Evolutionary conservation across 2,113 vertebrate species (phyloP).

Genomic region (Callithrix jacchus): DNA sequence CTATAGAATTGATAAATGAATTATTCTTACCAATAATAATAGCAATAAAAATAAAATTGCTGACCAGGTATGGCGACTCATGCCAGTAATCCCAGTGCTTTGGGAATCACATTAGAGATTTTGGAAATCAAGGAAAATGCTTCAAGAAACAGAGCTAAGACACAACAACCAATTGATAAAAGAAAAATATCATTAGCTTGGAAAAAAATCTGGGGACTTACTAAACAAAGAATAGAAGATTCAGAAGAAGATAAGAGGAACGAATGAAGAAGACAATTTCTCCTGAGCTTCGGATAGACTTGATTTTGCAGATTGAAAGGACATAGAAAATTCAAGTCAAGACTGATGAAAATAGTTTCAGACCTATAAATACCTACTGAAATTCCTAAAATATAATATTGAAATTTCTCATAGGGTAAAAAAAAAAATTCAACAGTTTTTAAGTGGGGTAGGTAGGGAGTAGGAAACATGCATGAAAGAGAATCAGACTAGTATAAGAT

Average conservation of each 20-base stretch:
- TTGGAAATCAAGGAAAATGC: background rate
- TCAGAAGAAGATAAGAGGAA: background rate
- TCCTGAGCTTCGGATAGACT: background rate
- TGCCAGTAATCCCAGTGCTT: too few relatives aligned
- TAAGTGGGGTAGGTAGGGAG: background rate
- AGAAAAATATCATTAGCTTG: background rate
- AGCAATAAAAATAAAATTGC: background rate
- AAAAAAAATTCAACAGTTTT: background rate
- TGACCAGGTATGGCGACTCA: background rate
- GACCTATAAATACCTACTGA: background rate
- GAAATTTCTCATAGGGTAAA: background rate
- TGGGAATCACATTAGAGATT: background rate
- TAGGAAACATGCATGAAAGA: background rate
- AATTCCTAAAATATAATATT: background rate
- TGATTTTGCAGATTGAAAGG: background rate
- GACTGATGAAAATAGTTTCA: background rate
- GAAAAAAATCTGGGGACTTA: background rate
- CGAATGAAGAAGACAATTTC: background rate
- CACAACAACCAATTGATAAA: background rate
- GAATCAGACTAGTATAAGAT: background rate
- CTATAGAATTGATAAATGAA: background rate
- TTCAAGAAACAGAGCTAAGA: background rate
- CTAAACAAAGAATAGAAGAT: background rate
- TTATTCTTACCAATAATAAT: background rate
- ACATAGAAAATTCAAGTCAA: background rate